phyloP scores from a whole-genome alignment of 2,888 invertebrate genomes.

The Melangyna quadrimaculata region DNA sequence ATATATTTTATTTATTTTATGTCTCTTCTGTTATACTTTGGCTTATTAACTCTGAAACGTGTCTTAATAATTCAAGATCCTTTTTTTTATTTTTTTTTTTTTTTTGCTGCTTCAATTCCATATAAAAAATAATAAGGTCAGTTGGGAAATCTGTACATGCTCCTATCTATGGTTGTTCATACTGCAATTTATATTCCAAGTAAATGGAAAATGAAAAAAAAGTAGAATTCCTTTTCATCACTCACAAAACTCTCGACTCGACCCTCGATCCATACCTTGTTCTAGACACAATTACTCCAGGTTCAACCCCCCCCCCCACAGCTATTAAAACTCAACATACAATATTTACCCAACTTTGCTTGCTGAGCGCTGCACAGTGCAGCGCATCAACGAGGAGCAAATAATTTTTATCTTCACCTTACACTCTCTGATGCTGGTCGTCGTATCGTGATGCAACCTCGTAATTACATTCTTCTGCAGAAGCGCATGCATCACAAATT shows the following conservation, averaged over 20 bases:
- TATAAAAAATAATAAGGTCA: conserved; percentile 63
- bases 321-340: conserved; percentile 44
- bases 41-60: conserved; percentile 46
- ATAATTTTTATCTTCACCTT: conserved; percentile 29
- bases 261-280: background rate
- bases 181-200: background rate
- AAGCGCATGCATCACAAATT: conserved; percentile 19
- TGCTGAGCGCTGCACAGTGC: background rate
- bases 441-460: background rate
- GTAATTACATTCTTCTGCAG: conserved; percentile 33
- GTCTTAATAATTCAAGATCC: conserved; percentile 59
- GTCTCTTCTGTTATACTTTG: background rate
- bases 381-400: background rate
- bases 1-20: background rate
- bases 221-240: conserved; percentile 47
- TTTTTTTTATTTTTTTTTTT: too few species aligned
- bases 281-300: conserved; percentile 16
- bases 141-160: conserved; percentile 42
- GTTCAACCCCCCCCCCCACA: too few species aligned
- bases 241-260: conserved; percentile 2
- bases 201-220: background rate
- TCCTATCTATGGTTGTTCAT: background rate
- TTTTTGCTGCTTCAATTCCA: conserved; percentile 4
- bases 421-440: background rate
- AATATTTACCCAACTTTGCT: conserved; percentile 23